Conservation (phyloP, 2,797 vertebrate species). For the Enteromius trimaculatus region DNA sequence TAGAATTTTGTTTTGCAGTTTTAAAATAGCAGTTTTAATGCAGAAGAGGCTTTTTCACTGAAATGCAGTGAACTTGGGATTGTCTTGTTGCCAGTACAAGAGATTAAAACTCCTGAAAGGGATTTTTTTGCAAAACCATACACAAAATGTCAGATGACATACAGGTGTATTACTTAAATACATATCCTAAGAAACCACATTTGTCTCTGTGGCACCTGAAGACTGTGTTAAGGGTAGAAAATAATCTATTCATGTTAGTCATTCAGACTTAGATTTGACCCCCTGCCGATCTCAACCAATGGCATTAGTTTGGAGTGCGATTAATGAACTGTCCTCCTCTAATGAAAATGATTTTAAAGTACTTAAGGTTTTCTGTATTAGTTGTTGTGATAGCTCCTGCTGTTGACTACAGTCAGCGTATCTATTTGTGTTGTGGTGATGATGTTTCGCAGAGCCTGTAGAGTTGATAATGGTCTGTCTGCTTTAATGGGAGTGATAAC, state of each 20-base stretch:
- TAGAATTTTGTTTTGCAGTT: neutral
- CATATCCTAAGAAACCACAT: neutral
- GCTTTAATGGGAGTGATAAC: neutral
- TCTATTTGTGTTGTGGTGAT: neutral
- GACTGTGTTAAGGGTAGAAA: neutral
- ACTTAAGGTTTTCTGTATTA: slow-evolving; percentile 5
- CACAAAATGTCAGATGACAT: slow-evolving; percentile 20
- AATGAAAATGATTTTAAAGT: slow-evolving; percentile 1
- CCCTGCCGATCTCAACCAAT: neutral
- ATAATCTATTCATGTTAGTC: neutral
- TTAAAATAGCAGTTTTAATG: neutral
- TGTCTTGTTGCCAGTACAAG: slow-evolving; percentile 1
- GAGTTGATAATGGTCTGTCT: neutral
- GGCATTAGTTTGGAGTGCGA: neutral
- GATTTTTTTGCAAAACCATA: neutral
- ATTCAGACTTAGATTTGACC: slow-evolving; percentile 7
- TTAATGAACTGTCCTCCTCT: neutral
- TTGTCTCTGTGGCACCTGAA: neutral
- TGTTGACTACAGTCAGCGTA: neutral
- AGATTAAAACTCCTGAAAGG: neutral
- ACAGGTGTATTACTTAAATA: neutral
- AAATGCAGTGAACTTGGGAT: neutral
- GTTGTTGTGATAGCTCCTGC: neutral
- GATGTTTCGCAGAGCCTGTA: neutral
- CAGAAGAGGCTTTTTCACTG: neutral